Conservation (phyloP, 2,888 invertebrate species). For the Platypus cylindrus region DNA sequence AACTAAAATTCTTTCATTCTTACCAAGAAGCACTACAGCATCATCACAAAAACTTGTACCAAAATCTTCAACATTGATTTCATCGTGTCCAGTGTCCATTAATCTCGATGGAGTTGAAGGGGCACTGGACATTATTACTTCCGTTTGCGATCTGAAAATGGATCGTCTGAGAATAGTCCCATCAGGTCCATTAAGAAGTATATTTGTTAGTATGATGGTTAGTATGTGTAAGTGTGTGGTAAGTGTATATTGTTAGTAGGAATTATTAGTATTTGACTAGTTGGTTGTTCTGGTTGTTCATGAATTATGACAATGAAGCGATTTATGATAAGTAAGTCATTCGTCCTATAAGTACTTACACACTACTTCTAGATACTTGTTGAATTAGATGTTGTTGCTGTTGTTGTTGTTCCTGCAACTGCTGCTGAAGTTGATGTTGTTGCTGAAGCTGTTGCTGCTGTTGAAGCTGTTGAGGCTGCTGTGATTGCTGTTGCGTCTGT, state of each 20-base stretch:
- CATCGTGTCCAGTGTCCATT: conserved; percentile 41
- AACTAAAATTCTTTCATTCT: background rate
- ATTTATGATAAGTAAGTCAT: too few species aligned
- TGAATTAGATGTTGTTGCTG: conserved; percentile 9
- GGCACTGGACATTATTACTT: conserved; percentile 45
- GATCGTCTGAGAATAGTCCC: conserved; percentile 12
- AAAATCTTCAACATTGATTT: conserved; percentile 34
- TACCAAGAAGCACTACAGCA: conserved; percentile 42
- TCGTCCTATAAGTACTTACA: conserved; percentile 5
- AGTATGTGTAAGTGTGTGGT: background rate
- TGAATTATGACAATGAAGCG: background rate
- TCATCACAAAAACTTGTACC: conserved; percentile 37
- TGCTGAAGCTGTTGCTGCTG: conserved; percentile 17
- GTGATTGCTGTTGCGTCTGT: conserved; percentile 8
- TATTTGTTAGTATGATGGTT: conserved; percentile 4
- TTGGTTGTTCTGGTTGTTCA: background rate
- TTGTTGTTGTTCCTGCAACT: conserved; percentile 7
- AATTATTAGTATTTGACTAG: background rate
- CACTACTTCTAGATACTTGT: conserved; percentile 9
- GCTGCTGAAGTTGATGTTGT: conserved; percentile 30
- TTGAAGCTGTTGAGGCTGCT: too few species aligned
- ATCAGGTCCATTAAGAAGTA: conserved; percentile 3
- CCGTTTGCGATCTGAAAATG: conserved; percentile 24
- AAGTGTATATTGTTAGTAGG: background rate
- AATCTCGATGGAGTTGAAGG: conserved; percentile 51